Base-by-base conservation (phyloP, 2,113 vertebrate genomes). In the Muntiacus muntjak region DNA sequence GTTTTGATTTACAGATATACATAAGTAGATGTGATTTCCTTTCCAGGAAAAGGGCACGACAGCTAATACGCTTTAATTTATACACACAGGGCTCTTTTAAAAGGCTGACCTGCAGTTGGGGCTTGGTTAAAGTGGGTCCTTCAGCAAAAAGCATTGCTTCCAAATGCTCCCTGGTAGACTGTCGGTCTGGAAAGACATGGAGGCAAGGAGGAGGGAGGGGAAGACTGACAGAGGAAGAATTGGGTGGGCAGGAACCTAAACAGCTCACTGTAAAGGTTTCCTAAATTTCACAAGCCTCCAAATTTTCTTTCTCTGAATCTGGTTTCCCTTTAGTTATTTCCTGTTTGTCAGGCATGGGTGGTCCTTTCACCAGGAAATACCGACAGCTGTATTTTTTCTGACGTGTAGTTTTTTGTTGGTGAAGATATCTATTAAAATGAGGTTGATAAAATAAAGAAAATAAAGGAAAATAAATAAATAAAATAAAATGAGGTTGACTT, bases 1-100 rank as follows among this genome's bases (percentile, higher is more conserved):
- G 95, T 93, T 97, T 92, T 78, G 91, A 92, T 94, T 96, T 98
- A 94, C 88, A 97, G 95, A 92, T 78, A 78, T 28, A 82, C 40
- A 7, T 55, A 79, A 83, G n/a, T 71, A 86, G 86, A 93, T 17
- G 30, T n/a, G 91, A 62, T 78, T 97, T 94, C 93, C 67, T 97
- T 82, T 78, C 78, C 91, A 79, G 95, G 67, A 87, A 93, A 90
- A 91, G 25, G 54, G 43, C 33, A 52, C 0, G 2, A 9, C 33
- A 90, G 88, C 14, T 62, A 62, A 83, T 45, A 33, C 1, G 6
- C 57, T 71, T 87, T 81, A 71, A 54, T 94, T 90, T 90, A 62
- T 79, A 74, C 25, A 26, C 12, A 16, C 0, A 0, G n/a, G 15
- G 28, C 58, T 91, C 45, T 55, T 87, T 83, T 11, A 55, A 91